A percentile compares a stretch with the other conserved stretches of the same genome.
Evolutionary conservation across 2,888 invertebrate species (phyloP).

Genomic region (Metalampra italica): DNA sequence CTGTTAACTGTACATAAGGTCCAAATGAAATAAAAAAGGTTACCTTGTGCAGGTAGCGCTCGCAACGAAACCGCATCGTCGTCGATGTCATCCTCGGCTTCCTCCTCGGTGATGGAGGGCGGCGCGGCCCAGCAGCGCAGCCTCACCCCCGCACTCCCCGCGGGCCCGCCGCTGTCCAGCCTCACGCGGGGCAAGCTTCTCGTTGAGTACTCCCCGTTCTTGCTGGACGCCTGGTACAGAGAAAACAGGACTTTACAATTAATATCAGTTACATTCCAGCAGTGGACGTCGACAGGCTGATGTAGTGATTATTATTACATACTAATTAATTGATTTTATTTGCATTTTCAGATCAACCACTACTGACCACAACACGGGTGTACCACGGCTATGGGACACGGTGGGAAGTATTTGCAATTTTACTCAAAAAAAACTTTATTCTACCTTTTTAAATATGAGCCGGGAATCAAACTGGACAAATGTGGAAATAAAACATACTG

Average conservation of each 20-base stretch:
- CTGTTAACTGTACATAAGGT: slow-evolving; percentile 10
- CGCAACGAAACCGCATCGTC: slow-evolving; percentile 82
- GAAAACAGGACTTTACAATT: background rate
- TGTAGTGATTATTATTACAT: too few species aligned
- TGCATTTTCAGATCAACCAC: too few species aligned
- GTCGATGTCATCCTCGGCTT: slow-evolving; percentile 79
- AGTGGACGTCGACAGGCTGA: too few species aligned
- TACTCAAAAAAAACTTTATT: too few species aligned
- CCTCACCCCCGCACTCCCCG: slow-evolving; percentile 80
- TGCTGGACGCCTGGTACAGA: slow-evolving; percentile 48
- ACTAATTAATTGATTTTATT: too few species aligned
- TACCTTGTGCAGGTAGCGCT: slow-evolving; percentile 81
- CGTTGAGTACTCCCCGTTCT: slow-evolving; percentile 63
- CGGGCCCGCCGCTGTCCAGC: slow-evolving; percentile 83
- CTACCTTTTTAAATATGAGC: too few species aligned
- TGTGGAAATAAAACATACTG: too few species aligned
- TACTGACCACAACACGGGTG: too few species aligned
- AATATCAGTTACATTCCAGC: background rate
- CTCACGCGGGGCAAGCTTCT: slow-evolving; percentile 81
- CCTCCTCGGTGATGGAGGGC: slow-evolving; percentile 83
- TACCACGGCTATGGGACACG: too few species aligned
- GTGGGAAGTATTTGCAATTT: too few species aligned
- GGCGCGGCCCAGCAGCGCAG: slow-evolving; percentile 81
- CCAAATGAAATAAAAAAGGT: slow-evolving; percentile 21
- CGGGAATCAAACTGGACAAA: too few species aligned